These are phyloP conservation scores for Bujurquina vittata DNA, from an alignment of 2,113 vertebrate species.

Conservation along the genomic window DNA sequence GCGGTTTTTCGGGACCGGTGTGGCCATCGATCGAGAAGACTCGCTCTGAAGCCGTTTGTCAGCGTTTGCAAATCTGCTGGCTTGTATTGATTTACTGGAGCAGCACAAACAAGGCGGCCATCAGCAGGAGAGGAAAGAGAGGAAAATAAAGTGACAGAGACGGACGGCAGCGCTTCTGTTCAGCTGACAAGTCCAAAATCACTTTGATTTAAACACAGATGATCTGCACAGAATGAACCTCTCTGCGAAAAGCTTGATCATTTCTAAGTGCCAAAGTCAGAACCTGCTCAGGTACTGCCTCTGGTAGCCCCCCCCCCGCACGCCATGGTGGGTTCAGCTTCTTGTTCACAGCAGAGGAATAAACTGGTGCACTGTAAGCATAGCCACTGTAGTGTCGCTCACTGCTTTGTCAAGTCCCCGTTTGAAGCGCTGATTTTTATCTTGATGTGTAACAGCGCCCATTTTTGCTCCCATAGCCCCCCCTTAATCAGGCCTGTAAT, in stretches of 20 bases:
- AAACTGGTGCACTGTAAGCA: too few relatives aligned
- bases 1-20: constrained; percentile 25
- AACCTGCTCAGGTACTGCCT: not conserved
- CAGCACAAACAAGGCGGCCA: not conserved
- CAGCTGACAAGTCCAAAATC: not conserved
- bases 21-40: not conserved
- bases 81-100: constrained; percentile 4
- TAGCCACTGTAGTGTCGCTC: not conserved
- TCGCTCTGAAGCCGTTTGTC: not conserved
- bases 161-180: not conserved
- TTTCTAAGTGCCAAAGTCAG: not conserved
- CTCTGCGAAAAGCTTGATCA: not conserved
- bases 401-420: not conserved
- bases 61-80: constrained; percentile 11
- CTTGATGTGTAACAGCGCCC: too few relatives aligned
- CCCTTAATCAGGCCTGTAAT: not conserved
- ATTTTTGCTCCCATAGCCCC: too few relatives aligned
- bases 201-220: not conserved
- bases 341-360: not conserved
- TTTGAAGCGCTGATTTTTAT: not conserved
- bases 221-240: not conserved
- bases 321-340: not conserved
- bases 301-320: not conserved
- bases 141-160: not conserved
- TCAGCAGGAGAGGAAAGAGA: not conserved